Conservation (phyloP, 2,888 invertebrate genomes). For the Eupithecia subumbrata region DNA sequence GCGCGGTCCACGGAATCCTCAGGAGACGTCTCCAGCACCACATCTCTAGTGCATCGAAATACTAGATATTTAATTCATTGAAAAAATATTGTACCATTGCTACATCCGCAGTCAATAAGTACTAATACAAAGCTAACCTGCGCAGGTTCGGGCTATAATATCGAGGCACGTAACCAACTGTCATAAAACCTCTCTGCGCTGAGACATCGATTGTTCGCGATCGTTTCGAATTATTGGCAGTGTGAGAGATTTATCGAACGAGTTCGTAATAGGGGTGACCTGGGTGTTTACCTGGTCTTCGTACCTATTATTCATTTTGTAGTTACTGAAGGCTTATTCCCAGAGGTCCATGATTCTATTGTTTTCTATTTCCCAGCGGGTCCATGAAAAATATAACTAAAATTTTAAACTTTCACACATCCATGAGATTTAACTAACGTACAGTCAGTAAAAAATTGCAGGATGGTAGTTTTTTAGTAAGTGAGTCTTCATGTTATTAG, state of each 20-base stretch:
- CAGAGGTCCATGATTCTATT: too few species aligned
- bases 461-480: too few species aligned
- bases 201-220: conserved; percentile 25
- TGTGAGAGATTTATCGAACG: conserved; percentile 25
- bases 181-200: conserved; percentile 16
- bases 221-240: conserved; percentile 29
- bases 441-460: too few species aligned
- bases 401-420: too few species aligned
- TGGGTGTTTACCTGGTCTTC: not conserved
- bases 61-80: not conserved
- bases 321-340: too few species aligned
- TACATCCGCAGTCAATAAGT: not conserved
- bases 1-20: too few species aligned
- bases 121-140: conserved; percentile 9
- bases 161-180: conserved; percentile 14
- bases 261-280: conserved; percentile 4
- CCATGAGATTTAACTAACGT: too few species aligned
- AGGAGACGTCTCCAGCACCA: too few species aligned
- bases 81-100: not conserved
- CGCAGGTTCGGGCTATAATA: conserved; percentile 4
- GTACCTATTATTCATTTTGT: not conserved
- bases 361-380: too few species aligned
- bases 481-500: too few species aligned
- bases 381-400: too few species aligned
- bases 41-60: too few species aligned